Evolutionary conservation across 2,797 vertebrate species (phyloP).

Genomic region (Stomatorhinus walkeri): DNA sequence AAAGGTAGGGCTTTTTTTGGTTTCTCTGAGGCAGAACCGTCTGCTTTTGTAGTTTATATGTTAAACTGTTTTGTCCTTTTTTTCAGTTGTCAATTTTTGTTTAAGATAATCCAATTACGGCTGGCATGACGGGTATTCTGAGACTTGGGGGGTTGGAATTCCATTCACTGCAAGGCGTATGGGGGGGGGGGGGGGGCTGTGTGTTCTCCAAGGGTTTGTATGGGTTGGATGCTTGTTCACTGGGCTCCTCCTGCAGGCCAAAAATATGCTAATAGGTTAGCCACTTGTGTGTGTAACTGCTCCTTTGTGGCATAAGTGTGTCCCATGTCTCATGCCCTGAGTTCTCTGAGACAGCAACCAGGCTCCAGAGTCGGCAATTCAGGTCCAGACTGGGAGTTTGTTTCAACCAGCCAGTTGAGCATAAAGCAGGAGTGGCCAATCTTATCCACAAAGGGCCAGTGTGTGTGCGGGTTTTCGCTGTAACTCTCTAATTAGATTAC

Average conservation of each 20-base stretch:
- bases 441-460: no score
- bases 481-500: no score
- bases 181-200: neutral
- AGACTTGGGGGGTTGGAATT: neutral
- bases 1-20: neutral
- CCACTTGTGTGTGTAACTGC: neutral
- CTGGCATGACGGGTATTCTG: neutral
- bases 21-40: neutral
- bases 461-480: no score
- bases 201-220: neutral
- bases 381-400: neutral
- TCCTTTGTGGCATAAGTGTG: neutral
- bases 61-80: neutral
- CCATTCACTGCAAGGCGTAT: neutral
- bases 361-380: neutral
- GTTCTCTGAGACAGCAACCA: neutral
- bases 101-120: neutral
- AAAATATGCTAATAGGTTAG: neutral
- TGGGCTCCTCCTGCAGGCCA: neutral
- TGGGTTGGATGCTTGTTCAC: neutral
- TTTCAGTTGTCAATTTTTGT: neutral
- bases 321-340: neutral
- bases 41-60: neutral
- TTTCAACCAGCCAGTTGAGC: neutral
- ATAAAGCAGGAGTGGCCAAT: no score